Evolutionary conservation across 2,888 invertebrate species (phyloP).

Genomic region (Erebia ligea): DNA sequence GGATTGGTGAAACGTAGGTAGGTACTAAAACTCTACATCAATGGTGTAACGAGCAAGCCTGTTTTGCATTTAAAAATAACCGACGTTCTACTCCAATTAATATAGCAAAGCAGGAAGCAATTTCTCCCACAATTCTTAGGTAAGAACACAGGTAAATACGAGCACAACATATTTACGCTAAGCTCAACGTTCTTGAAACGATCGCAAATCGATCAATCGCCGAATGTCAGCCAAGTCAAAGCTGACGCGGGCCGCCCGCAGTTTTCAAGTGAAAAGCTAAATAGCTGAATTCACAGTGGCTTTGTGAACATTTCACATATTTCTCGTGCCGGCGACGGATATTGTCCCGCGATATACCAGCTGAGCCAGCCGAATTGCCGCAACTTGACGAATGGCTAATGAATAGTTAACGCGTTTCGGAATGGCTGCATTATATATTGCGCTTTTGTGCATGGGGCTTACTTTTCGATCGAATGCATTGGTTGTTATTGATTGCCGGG

Average conservation of each 20-base stretch:
- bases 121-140: neutral
- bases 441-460: conserved; percentile 31
- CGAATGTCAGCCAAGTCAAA: conserved; percentile 31
- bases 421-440: conserved; percentile 38
- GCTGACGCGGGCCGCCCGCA: conserved; percentile 28
- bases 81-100: too few species aligned
- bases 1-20: too few species aligned
- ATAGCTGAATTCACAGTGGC: conserved; percentile 40
- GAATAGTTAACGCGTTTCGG: conserved; percentile 39
- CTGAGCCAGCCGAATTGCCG: conserved; percentile 38
- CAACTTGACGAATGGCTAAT: conserved; percentile 41
- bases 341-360: conserved; percentile 39
- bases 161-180: neutral
- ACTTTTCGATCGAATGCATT: conserved; percentile 22
- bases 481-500: conserved; percentile 16
- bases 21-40: too few species aligned
- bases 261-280: conserved; percentile 41
- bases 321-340: conserved; percentile 36
- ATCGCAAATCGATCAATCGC: conserved; percentile 33
- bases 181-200: neutral
- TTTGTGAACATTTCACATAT: conserved; percentile 40
- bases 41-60: too few species aligned
- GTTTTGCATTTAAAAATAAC: too few species aligned
- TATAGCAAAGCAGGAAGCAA: too few species aligned
- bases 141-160: neutral